Base-by-base conservation (phyloP, 1,140 invertebrate species). In the Lepidotrigona ventralis region DNA sequence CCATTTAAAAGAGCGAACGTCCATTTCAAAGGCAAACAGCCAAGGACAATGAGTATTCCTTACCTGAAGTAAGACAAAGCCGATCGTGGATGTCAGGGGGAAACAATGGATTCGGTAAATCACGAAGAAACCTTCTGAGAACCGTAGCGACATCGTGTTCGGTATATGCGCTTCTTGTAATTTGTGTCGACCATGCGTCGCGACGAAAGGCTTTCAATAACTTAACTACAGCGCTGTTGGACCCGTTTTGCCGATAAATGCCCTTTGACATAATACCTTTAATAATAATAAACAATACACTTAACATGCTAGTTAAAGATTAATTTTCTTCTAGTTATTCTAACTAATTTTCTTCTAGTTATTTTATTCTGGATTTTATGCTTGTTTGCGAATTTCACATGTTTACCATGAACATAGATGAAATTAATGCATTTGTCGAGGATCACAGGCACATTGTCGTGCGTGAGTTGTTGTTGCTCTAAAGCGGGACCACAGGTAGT, bases 381-480 rank as follows among this genome's bases (percentile, higher is more conserved):
- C 21, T 93, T 46, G 6, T 46, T 46, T 46, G 39, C 39, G 9
- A 46, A 46, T 46, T 46, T 46, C 6, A 46, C 39, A 46, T 9
- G 39, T 46, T 46, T 94, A 97, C 97, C 98, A 92, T 98, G 96
- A 23, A 96, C 96, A 87, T 97, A 97, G 80, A 98, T 96, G 90
- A 98, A 98, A 90, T 97, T 98, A 64, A 98, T 96, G 93, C 98
- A 98, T 92, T 98, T 98, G 86, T 98, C 97, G 4, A 99, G 97
- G 78, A 98, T 96, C 23, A 98, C 97, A 39, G 98, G 98, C 53
- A 98, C 96, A 92, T 98, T 96, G 84, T 98, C 97, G 86, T 96
- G 96, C 12, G 97, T 98, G 51, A 98, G 93, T 91, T 98, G 98
- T 91, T 98, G 98, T 86, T 98, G 97, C 64, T 96, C 95, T 69